A percentile compares a stretch with the other conserved stretches of the same genome.
phyloP scores from a whole-genome alignment of 1,140 invertebrate species.

The Phthorimaea operculella region DNA sequence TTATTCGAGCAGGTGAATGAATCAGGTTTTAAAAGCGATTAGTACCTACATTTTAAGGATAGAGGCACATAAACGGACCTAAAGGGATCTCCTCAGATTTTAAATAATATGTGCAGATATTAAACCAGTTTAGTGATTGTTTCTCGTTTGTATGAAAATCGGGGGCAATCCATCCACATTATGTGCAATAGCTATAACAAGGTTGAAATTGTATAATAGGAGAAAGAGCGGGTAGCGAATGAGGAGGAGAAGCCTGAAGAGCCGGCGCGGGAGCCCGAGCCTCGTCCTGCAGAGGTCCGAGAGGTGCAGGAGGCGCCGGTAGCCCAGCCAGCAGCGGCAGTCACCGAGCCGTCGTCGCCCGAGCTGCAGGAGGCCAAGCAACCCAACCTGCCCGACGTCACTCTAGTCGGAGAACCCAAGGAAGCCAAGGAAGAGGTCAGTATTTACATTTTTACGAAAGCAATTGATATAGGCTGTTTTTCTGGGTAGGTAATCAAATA shows the following conservation, averaged over 20 bases:
- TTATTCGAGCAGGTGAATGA: too few relatives aligned
- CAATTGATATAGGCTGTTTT: too few relatives aligned
- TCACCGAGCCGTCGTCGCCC: neutral
- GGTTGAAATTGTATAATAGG: conserved; percentile 18
- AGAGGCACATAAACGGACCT: too few relatives aligned
- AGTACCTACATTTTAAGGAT: too few relatives aligned
- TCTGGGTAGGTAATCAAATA: too few relatives aligned
- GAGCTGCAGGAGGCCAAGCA: conserved; percentile 28
- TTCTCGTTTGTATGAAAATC: too few relatives aligned
- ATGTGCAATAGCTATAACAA: conserved; percentile 2
- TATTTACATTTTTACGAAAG: too few relatives aligned
- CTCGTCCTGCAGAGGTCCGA: neutral
- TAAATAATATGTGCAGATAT: too few relatives aligned
- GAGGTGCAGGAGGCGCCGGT: conserved; percentile 7
- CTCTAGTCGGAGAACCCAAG: conserved; percentile 40
- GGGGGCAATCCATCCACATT: too few relatives aligned
- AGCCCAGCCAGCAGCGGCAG: neutral
- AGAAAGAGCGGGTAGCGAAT: conserved; percentile 42
- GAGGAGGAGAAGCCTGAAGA: conserved; percentile 20
- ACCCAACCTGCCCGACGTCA: conserved; percentile 46
- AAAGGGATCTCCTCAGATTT: too few relatives aligned
- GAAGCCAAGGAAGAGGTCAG: conserved; percentile 47
- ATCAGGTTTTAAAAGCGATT: too few relatives aligned
- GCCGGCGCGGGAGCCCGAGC: conserved; percentile 14
- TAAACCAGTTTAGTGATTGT: too few relatives aligned